Evolutionary conservation across 2,888 invertebrate genomes (phyloP).

Genomic region (Tribolium freemani): DNA sequence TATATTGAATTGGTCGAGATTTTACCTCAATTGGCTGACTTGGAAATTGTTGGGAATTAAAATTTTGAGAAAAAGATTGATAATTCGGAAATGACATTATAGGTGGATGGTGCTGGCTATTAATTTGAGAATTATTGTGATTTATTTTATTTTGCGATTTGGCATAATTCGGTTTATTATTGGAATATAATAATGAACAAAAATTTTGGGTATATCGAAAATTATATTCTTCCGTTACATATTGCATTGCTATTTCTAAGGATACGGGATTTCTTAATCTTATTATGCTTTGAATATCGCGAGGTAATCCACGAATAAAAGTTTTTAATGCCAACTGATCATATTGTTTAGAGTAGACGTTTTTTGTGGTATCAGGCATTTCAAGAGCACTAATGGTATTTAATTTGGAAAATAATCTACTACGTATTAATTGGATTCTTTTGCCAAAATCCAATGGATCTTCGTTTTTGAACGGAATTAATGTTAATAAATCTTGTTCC

Average conservation of each 20-base stretch:
- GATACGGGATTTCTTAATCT: constrained; percentile 43
- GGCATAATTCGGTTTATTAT: not conserved
- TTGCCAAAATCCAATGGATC: constrained; percentile 36
- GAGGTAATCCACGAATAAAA: constrained; percentile 36
- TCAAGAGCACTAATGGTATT: constrained; percentile 2
- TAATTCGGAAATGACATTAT: not conserved
- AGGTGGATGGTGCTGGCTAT: not conserved
- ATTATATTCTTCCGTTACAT: constrained; percentile 44
- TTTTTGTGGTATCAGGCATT: constrained; percentile 16
- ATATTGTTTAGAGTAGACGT: constrained; percentile 27
- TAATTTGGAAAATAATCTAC: constrained; percentile 32
- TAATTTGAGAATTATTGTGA: constrained; percentile 1
- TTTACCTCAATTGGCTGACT: constrained; percentile 15
- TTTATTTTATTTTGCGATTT: not conserved
- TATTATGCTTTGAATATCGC: constrained; percentile 34
- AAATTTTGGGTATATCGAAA: constrained; percentile 34
- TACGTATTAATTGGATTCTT: constrained; percentile 34
- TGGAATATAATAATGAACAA: not conserved
- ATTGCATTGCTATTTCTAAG: constrained; percentile 39
- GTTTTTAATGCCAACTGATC: constrained; percentile 34
- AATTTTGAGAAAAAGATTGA: constrained; percentile 1
- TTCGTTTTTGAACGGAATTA: constrained; percentile 33
- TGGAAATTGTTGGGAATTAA: constrained; percentile 17
- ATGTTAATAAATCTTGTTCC: constrained; percentile 31
- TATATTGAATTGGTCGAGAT: constrained; percentile 11